Base-by-base conservation (phyloP, 1,140 invertebrate species). In the Pollicipes pollicipes region DNA sequence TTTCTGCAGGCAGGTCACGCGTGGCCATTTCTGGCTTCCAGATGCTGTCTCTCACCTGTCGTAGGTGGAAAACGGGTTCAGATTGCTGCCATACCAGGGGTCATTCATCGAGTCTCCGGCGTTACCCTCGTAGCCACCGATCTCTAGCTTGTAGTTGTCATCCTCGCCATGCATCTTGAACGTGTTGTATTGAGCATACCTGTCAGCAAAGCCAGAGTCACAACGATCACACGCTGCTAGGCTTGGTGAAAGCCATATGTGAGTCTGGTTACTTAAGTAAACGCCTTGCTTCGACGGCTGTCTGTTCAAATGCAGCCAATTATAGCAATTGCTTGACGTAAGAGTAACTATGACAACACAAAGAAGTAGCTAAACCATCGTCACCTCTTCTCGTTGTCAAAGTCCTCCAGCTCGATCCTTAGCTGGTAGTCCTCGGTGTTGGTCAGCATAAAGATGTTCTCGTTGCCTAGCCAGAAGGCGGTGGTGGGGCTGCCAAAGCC, bases 391-490 rank as follows among this genome's bases (percentile, higher is more conserved):
- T 94, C 92, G 68, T 91, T 91, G 79, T 96, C 91, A 80, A 95
- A 96, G 79, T 95, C 91, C 79, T 92, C 91, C 16, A 97, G 82
- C 76, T 96, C 93, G 8, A 96, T 88, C 29, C 91, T 81, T 0
- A 97, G 83, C 76, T 87, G 86, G 78, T 95, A 95, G 76, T 95
- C 89, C 76, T 93, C 91, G 76, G 94, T 92, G 77, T 94, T 94
- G 27, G 93, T 96, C 26, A 97, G 81, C 87, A 91, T 90, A 78
- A 95, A 94, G 72, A 96, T 91, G 76, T 93, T 92, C 76, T 96
- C 91, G 77, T 95, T 95, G 45, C 94, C 93, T 27, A 97, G 82
- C 91, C 93, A 96, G 80, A 94, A 92, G 80, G 94, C 92, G 73
- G 89, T 87, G 27, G 85, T 86, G 0, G 91, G 88, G 79, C 95